These are phyloP conservation scores for Hirtodrosophila histrioides DNA, from an alignment of 2,888 invertebrate species.

Conservation along the genomic window DNA sequence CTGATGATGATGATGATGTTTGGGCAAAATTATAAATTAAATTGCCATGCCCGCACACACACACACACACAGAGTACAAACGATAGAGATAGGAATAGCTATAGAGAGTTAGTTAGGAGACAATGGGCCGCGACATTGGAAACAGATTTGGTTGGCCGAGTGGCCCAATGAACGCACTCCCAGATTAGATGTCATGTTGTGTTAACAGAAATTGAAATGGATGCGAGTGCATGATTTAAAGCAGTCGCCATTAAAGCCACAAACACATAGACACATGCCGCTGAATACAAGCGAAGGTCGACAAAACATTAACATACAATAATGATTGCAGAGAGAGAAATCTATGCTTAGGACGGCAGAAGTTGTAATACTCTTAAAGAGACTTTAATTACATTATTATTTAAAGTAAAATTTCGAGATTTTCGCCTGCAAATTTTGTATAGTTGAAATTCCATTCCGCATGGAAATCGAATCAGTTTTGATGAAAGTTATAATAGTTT, in stretches of 20 bases:
- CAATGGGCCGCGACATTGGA: slow-evolving; percentile 26
- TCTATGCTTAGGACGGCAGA: too few species aligned
- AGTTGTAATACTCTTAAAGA: too few species aligned
- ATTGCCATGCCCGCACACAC: slow-evolving; percentile 29
- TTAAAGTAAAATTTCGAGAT: too few species aligned
- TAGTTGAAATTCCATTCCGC: too few species aligned
- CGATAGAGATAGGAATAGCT: neutral
- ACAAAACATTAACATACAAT: too few species aligned
- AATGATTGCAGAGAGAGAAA: too few species aligned
- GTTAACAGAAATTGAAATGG: slow-evolving; percentile 67
- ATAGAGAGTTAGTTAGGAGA: slow-evolving; percentile 2
- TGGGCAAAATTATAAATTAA: slow-evolving; percentile 63
- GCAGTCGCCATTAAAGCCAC: slow-evolving; percentile 23
- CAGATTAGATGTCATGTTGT: slow-evolving; percentile 53
- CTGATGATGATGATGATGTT: slow-evolving; percentile 41
- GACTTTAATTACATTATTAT: too few species aligned
- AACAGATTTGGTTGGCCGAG: slow-evolving; percentile 52
- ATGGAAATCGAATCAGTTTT: too few species aligned
- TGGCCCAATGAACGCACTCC: slow-evolving; percentile 53
- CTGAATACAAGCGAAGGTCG: too few species aligned
- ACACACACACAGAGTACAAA: neutral
- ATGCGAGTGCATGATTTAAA: slow-evolving; percentile 67
- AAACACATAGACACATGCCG: too few species aligned
- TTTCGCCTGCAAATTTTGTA: too few species aligned
- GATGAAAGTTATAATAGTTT: too few species aligned